Base-by-base conservation (phyloP, 1,140 invertebrate genomes). In the Oncopodura yosiiana region DNA sequence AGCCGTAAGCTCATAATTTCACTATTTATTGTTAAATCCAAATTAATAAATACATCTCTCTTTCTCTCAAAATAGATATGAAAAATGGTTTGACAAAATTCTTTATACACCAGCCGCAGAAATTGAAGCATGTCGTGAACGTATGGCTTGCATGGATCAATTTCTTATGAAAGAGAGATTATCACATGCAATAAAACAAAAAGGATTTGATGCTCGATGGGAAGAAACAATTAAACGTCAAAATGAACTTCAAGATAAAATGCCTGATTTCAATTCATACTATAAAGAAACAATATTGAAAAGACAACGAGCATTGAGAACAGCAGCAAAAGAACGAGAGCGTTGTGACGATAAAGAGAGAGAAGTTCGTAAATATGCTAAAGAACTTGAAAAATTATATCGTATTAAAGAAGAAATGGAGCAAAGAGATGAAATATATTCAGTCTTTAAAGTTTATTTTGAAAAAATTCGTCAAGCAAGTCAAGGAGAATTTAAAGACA, bases 401-500 rank as follows among this genome's bases (percentile, higher is more conserved):
- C 38, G 42, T 16, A 12, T 58, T 3, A 45, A 52, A 30, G 18
- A 16, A 5, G 38, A 60, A 21, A 21, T 53, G 11, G 49, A 57
- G 5, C 26, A 34, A 26, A 18, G 58, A 12, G 23, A 58, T 3
- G 38, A 61, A n/a, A 51, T 43, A 18, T 61, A 58, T 30, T 19
- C 27, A 3, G 49, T 61, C 19, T 63, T 58, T 29, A 51, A 61
- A 50, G 24, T 16, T 1, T 63, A 63, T 36, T 48, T 63, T 23
- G 58, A 63, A 8, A 34, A 43, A 37, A 55, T 63, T 16, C 23
- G 29, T 14, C 36, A 53, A 3, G n/a, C 43, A 8, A 54, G 53
- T 34, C 53, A 61, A 24, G 61, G 58, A 26, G 56, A 64, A 36
- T 64, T 54, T 42, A 11, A 46, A 19, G 58, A 64, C 29, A 29